Evolutionary conservation across 2,888 invertebrate genomes (phyloP), one percentile per base, ranked within the genome.

Genomic region (Latheticus oryzae): DNA sequence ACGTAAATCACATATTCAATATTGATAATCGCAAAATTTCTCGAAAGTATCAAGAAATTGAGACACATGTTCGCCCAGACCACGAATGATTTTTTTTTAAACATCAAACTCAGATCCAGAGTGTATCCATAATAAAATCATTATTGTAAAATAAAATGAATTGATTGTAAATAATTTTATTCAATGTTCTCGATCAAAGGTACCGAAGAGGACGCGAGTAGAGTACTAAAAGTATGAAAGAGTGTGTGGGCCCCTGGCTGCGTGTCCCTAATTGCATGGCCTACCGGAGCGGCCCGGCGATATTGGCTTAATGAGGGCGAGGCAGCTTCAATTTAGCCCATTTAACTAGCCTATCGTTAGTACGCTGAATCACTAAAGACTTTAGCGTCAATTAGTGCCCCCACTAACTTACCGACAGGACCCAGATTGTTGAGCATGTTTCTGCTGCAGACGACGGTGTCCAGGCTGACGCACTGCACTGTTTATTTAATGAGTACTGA

Each of bases 401-500:
- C 76, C 75, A 75, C 75, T 75, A 75, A 77, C 79, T 78, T 78
- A 78, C 79, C 78, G 73, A 75, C 74, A 66, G 77, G 70, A 70
- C 78, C 76, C 73, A 78, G 75, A 73, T 76, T 78, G 77, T 79
- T 79, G 72, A 79, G 75, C 77, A 78, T 77, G 73, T 71, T 72
- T 66, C 67, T 64, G 58, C 59, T 62, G 40, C 47, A 38, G 40
- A 38, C 48, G 43, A 51, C 40, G 48, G 23, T 47, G 33, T 47
- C 56, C 54, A 43, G 40, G 43, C 54, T 52, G 58, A 51, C 58
- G 56, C 58, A 78, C 77, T 73, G 75, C 78, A 79, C 79, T 79
- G 79, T 79, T 79, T 79, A 79, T 79, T 79, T 79, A 79, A 79
- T 79, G 78, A 79, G 78, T 77, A 79, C 78, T 78, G 79, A 79